These are phyloP conservation scores for Ridgeia piscesae DNA, from an alignment of 1,140 invertebrate genomes.

Conservation along the genomic window DNA sequence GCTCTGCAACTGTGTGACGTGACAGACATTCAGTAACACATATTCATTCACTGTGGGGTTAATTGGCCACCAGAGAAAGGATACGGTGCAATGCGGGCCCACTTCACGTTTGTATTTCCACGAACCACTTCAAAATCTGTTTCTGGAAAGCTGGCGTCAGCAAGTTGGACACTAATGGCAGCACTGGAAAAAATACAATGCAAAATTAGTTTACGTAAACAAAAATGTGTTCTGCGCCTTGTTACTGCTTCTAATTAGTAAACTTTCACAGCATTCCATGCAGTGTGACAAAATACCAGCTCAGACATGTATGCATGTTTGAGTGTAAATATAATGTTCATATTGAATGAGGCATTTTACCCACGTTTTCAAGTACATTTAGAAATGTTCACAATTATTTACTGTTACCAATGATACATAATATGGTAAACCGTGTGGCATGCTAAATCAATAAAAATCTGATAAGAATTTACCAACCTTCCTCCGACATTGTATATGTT, in stretches of 20 bases:
- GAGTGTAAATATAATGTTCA: too few species aligned
- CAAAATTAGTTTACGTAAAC: background rate
- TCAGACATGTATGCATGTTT: too few species aligned
- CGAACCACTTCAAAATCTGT: constrained; percentile 84
- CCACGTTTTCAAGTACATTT: too few species aligned
- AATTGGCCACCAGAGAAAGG: constrained; percentile 37
- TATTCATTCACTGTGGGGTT: background rate
- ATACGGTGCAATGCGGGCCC: constrained; percentile 84
- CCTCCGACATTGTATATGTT: constrained; percentile 65
- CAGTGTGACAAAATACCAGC: too few species aligned
- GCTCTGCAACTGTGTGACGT: background rate
- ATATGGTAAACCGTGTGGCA: too few species aligned
- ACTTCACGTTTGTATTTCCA: constrained; percentile 78
- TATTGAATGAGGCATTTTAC: too few species aligned
- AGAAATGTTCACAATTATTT: too few species aligned
- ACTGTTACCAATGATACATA: too few species aligned
- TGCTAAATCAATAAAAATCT: too few species aligned
- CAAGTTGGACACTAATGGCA: constrained; percentile 84
- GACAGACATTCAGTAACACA: background rate
- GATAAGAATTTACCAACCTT: constrained; percentile 45
- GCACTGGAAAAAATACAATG: constrained; percentile 63
- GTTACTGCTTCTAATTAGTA: too few species aligned
- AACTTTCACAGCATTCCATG: too few species aligned
- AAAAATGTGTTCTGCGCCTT: background rate
- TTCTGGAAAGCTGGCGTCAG: constrained; percentile 85